phyloP scores from a whole-genome alignment of 53 echinoderm and acorn worm species.

The Antedon mediterranea region DNA sequence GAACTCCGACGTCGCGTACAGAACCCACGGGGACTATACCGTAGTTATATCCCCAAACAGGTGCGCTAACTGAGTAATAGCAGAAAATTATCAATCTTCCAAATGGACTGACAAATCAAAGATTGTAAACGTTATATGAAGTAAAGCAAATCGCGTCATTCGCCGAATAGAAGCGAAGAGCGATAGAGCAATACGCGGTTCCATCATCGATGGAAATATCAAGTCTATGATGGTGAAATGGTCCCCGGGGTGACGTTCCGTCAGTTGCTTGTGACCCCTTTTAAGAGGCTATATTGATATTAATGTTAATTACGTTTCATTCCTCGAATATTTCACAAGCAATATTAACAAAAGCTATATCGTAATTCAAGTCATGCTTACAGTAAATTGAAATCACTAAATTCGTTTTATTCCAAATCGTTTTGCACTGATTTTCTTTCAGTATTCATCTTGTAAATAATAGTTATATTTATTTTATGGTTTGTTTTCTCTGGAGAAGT shows the following conservation, averaged over 20 bases:
- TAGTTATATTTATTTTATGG: not conserved
- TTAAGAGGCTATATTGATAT: not conserved
- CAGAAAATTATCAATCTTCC: not conserved
- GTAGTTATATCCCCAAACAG: not conserved
- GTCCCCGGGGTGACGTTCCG: not conserved
- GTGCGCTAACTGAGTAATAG: not conserved
- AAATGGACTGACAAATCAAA: constrained; percentile 1
- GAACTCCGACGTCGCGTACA: not conserved
- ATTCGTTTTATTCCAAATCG: not conserved
- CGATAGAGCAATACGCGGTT: not conserved
- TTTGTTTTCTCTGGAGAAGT: not conserved
- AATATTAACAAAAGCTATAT: not conserved
- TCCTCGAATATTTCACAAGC: not conserved
- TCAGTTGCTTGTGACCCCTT: not conserved
- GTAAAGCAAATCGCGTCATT: not conserved
- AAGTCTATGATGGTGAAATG: not conserved
- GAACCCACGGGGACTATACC: not conserved
- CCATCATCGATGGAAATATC: not conserved
- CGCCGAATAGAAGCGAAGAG: not conserved
- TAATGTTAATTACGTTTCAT: constrained; percentile 1
- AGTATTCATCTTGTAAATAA: not conserved
- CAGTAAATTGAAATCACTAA: not conserved
- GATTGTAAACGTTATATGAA: not conserved
- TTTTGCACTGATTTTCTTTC: not conserved
- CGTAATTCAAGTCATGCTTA: not conserved